phyloP scores from a whole-genome alignment of 2,888 invertebrate species.

The Coenonympha glycerion region DNA sequence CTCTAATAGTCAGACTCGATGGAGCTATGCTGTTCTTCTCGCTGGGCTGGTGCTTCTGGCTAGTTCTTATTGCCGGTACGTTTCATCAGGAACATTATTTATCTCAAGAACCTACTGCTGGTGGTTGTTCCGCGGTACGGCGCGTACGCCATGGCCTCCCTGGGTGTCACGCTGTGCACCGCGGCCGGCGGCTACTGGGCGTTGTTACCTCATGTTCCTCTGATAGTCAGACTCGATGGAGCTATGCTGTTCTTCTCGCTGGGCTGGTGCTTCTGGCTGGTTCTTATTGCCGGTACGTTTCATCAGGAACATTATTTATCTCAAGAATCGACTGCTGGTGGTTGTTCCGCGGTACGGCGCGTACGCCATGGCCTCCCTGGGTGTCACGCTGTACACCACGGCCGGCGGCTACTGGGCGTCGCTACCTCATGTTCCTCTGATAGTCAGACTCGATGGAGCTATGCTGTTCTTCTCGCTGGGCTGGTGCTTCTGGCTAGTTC shows the following conservation, averaged over 20 bases:
- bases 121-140: conserved; percentile 96
- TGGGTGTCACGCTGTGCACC: conserved; percentile 87
- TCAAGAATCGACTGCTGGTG: conserved; percentile 79
- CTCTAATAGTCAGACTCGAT: conserved; percentile 87
- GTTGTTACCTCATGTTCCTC: too few species aligned
- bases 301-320: neutral
- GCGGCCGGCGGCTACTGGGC: conserved; percentile 89
- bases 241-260: conserved; percentile 87
- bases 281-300: conserved; percentile 85
- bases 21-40: conserved; percentile 87
- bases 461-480: conserved; percentile 89
- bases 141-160: conserved; percentile 88
- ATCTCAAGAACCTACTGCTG: conserved; percentile 76
- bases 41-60: conserved; percentile 98
- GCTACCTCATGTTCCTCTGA: too few species aligned
- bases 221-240: conserved; percentile 87
- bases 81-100: neutral
- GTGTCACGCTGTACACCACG: conserved; percentile 86
- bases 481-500: conserved; percentile 96
- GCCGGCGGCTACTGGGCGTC: conserved; percentile 88
- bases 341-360: conserved; percentile 96
- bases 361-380: conserved; percentile 88
- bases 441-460: conserved; percentile 89
- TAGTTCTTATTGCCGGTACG: conserved; percentile 89
- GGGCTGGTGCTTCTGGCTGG: conserved; percentile 98